Conservation (phyloP, 2,113 vertebrate genomes). For the Noctilio leporinus region DNA sequence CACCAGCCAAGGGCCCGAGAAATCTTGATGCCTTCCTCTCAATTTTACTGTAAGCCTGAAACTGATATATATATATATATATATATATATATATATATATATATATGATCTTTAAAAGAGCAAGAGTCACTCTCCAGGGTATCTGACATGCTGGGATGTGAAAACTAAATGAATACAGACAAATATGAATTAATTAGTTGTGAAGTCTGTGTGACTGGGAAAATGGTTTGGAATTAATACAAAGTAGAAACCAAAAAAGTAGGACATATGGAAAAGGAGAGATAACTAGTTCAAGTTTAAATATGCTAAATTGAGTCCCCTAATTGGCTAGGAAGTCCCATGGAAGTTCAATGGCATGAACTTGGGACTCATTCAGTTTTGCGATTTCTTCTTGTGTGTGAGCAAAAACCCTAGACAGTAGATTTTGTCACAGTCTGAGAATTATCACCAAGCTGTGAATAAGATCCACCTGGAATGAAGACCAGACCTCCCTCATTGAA, state of each 20-base stretch:
- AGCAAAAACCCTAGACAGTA: slow-evolving; percentile 9
- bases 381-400: background rate
- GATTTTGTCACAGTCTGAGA: background rate
- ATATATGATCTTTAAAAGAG: too few relatives aligned
- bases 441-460: background rate
- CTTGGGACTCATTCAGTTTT: background rate
- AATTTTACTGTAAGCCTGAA: background rate
- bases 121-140: background rate
- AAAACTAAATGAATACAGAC: background rate
- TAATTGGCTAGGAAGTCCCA: background rate
- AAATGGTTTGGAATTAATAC: background rate
- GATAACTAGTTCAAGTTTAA: background rate
- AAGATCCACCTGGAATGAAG: background rate
- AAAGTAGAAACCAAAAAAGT: background rate
- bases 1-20: too few relatives aligned
- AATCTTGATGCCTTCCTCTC: background rate
- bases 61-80: too few relatives aligned
- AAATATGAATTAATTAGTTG: background rate
- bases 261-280: background rate
- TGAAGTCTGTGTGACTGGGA: background rate
- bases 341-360: background rate
- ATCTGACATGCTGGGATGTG: background rate
- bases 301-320: background rate
- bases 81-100: too few relatives aligned
- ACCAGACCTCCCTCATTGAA: background rate